Base-by-base conservation (phyloP, 2,797 vertebrate genomes). In the Bovichtus diacanthus region DNA sequence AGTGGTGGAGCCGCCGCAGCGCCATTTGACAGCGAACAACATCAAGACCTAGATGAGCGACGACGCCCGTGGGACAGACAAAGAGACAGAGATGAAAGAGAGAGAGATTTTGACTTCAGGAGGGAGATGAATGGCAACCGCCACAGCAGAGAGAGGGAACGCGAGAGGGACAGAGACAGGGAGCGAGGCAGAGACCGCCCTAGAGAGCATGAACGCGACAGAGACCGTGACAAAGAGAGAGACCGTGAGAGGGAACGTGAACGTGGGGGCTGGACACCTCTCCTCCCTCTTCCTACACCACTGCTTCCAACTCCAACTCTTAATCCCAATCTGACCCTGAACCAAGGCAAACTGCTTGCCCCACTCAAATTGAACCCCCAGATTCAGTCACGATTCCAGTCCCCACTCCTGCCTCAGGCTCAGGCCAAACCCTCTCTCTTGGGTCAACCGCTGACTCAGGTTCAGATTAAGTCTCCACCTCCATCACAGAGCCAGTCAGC, bases 11-110 rank as follows among this genome's bases (percentile, higher is more conserved):
- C 10, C 12, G n/a, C 76, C 1, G 4, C 78, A 7, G 67, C 89
- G 0, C 55, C 92, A 67, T 97, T 98, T 88, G 97, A 96, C 63
- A 95, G 94, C 76, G 97, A 98, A 86, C 75, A 96, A 71, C 97
- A 97, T 86, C 97, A 97, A 94, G 98, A 99, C 95, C 96, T 98
- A 81, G 98, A 99, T 91, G 98, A 99, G 54, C 96, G 98, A 65
- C 96, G 97, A 86, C 96, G 97, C 78, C 96, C 96, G 19, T 99
- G 98, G 98, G 98, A 99, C 88, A 96, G 98, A 80, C 97, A 99
- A 70, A 96, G 97, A 90, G 98, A 99, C 92, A 95, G 97, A 66
- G 98, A 99, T 80, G 98, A 99, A 92, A 94, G 98, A 93, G 98
- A 99, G 92, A 94, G 98, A 93, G 98, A 98, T 93, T 96, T 97